Evolutionary conservation across 1,140 invertebrate species (phyloP), one percentile per base, ranked within the genome.

Genomic region (Brachionus plicatilis): DNA sequence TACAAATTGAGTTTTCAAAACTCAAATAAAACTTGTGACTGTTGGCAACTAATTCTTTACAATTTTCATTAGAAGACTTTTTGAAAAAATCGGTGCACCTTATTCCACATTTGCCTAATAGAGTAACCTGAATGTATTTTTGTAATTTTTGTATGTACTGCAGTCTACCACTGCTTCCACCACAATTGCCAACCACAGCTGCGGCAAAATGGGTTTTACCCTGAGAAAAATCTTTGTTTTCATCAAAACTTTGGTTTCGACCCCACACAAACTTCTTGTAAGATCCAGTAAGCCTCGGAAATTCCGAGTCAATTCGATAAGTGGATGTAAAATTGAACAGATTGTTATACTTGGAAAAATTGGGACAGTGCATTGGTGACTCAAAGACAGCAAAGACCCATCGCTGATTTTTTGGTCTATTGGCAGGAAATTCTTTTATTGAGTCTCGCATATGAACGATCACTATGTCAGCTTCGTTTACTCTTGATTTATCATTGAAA

Each of bases 1-100:
- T 41, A 83, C 85, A 85, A 4, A 85, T 24, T 3, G 60, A 37
- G 75, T 85, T 85, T 84, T 85, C 85, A 24, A 85, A 85, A 7
- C 78, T 33, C 3, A 85, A 72, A 83, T 85, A 85, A 68, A 85
- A 85, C 29, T 84, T 47, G 33, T 72, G 41, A 14, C 11, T 70
- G 3, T 24, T 43, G 14, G 65, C 66, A 9, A 72, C 14, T 5
- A 43, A 1, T n/a, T 83, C 27, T 66, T 65, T 43, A 70, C 33
- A 68, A 1, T 50, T 24, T 1, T 83, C 4, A 53, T 41, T 80
- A 4, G 27, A 20, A 12, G 29, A 80, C 5, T 80, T 37, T 80
- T 33, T 20, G 50, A 53, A 56, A 56, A 37, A 80, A 0, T 41
- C 50, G 11, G 14, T 17, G 20, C 75, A 56, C 14, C 37, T 78